Evolutionary conservation across 2,797 vertebrate species (phyloP).

Genomic region (Ptychadena robeensis): DNA sequence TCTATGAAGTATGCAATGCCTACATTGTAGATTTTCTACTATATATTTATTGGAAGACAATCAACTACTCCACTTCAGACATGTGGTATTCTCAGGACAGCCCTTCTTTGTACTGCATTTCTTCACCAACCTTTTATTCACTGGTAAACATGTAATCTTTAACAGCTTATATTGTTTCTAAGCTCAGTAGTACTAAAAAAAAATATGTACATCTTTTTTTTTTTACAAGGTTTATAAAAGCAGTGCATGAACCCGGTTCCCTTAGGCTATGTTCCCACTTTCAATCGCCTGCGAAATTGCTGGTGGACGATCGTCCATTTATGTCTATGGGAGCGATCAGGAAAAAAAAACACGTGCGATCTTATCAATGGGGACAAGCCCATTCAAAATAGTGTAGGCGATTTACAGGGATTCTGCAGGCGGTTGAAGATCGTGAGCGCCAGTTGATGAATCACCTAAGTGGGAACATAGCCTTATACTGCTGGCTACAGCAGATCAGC

Average conservation of each 20-base stretch:
- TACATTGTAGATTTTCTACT: background rate
- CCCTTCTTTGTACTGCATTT: background rate
- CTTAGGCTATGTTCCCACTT: too few relatives aligned
- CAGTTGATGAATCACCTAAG: background rate
- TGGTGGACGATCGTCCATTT: too few relatives aligned
- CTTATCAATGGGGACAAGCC: too few relatives aligned
- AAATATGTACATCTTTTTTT: background rate
- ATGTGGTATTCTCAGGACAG: constrained; percentile 29
- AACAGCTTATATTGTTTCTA: background rate
- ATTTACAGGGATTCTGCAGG: too few relatives aligned
- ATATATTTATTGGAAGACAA: constrained; percentile 16
- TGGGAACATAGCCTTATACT: background rate
- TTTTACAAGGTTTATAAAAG: background rate
- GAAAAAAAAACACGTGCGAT: too few relatives aligned
- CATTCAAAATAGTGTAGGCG: too few relatives aligned
- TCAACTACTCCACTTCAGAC: constrained; percentile 1
- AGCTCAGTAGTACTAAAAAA: background rate
- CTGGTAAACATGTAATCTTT: background rate
- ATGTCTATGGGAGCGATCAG: too few relatives aligned
- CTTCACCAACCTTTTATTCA: background rate
- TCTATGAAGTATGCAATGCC: constrained; percentile 1
- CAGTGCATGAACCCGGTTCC: too few relatives aligned
- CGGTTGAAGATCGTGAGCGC: too few relatives aligned
- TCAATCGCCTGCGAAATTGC: too few relatives aligned
- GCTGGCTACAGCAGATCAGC: background rate